A percentile compares a stretch with the other conserved stretches of the same genome.
phyloP scores from a whole-genome alignment of 2,113 vertebrate species.

The Podilymbus podiceps region DNA sequence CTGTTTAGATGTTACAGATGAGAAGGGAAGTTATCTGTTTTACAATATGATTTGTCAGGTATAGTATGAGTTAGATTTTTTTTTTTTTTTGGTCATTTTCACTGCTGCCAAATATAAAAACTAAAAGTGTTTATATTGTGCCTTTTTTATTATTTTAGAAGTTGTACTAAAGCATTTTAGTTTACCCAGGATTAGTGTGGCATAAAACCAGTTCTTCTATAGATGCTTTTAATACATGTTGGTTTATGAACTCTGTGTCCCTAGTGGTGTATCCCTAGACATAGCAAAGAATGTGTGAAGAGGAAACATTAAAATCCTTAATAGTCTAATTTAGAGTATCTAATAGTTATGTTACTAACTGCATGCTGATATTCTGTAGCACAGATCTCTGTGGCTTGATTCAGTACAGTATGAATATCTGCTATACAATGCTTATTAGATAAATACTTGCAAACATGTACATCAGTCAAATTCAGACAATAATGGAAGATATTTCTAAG shows the following conservation, averaged over 20 bases:
- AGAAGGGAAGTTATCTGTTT: not conserved
- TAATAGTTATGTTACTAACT: not conserved
- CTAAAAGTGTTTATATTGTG: not conserved
- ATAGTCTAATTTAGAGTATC: not conserved
- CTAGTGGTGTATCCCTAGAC: not conserved
- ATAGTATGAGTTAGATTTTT: not conserved
- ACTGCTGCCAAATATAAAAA: not conserved
- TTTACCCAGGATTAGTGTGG: not conserved
- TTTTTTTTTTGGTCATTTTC: not conserved
- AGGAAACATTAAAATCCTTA: not conserved
- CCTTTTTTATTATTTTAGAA: not conserved
- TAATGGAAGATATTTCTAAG: not conserved
- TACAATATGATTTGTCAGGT: not conserved
- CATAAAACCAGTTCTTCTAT: not conserved
- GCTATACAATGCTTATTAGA: not conserved
- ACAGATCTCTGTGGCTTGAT: not conserved
- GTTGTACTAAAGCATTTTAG: not conserved
- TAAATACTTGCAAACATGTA: not conserved
- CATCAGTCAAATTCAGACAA: not conserved
- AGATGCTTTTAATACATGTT: not conserved
- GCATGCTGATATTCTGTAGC: not conserved
- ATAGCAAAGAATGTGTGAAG: not conserved
- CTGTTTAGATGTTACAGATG: not conserved
- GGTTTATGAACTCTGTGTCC: not conserved
- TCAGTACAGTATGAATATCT: not conserved